A percentile compares a stretch with the other conserved stretches of the same genome.
phyloP scores from a whole-genome alignment of 2,888 invertebrate genomes.

The Agriopis leucophaearia region DNA sequence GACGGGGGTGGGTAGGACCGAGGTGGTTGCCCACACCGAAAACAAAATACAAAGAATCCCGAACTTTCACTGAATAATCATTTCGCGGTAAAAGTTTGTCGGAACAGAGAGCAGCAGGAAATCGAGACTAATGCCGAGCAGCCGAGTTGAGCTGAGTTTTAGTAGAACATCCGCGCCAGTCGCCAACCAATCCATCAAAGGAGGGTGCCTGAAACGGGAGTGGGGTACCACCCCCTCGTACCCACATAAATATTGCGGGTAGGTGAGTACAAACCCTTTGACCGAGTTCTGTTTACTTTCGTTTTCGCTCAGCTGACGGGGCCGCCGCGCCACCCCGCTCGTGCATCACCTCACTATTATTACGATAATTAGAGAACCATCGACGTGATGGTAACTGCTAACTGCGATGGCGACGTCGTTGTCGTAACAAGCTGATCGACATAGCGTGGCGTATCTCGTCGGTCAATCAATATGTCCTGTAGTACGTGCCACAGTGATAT shows the following conservation, averaged over 20 bases:
- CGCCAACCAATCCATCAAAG: slow-evolving; percentile 86
- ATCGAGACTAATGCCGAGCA: slow-evolving; percentile 78
- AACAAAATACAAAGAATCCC: slow-evolving; percentile 79
- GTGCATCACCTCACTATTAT: slow-evolving; percentile 79
- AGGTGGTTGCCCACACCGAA: slow-evolving; percentile 40
- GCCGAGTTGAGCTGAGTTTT: slow-evolving; percentile 77
- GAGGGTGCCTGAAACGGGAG: slow-evolving; percentile 81
- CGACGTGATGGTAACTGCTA: slow-evolving; percentile 68
- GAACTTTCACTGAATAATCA: slow-evolving; percentile 83
- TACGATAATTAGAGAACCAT: slow-evolving; percentile 84
- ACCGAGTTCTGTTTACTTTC: slow-evolving; percentile 88
- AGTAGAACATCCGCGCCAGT: slow-evolving; percentile 82
- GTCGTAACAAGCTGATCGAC: slow-evolving; percentile 35
- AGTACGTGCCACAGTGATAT: slow-evolving; percentile 5
- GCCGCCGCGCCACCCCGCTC: slow-evolving; percentile 73
- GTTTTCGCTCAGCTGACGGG: slow-evolving; percentile 87
- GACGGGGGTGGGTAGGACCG: slow-evolving; percentile 46
- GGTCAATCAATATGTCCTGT: slow-evolving; percentile 25
- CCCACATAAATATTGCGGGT: slow-evolving; percentile 87
- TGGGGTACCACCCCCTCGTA: slow-evolving; percentile 75
- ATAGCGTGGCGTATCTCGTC: slow-evolving; percentile 15
- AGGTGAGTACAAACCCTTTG: slow-evolving; percentile 87
- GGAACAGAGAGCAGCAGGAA: slow-evolving; percentile 70
- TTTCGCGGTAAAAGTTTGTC: slow-evolving; percentile 76
- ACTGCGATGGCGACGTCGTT: slow-evolving; percentile 50